Evolutionary conservation across 2,888 invertebrate genomes (phyloP).

Genomic region (Hypena proboscidalis): DNA sequence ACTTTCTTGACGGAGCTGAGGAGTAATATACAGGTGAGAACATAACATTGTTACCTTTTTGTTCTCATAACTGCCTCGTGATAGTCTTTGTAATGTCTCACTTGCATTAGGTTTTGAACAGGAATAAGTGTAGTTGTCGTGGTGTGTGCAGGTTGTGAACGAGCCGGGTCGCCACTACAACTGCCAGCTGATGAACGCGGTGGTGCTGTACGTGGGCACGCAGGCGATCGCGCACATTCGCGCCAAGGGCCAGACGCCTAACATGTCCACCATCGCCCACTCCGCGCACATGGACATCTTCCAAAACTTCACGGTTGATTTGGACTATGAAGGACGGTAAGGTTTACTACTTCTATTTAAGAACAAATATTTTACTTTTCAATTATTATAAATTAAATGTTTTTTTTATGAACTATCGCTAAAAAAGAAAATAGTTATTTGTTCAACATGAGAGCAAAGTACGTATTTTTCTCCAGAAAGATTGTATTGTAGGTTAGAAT

Average conservation of each 20-base stretch:
- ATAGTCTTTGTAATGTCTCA: not conserved
- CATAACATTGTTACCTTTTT: slow-evolving; percentile 8
- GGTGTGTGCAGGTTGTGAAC: slow-evolving; percentile 86
- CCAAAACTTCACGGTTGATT: slow-evolving; percentile 98
- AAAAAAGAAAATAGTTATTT: no score
- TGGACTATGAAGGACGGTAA: slow-evolving; percentile 96
- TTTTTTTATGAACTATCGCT: no score
- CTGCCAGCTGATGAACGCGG: slow-evolving; percentile 97
- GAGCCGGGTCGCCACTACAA: slow-evolving; percentile 97
- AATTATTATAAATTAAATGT: no score
- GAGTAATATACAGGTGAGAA: slow-evolving; percentile 91
- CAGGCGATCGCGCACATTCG: slow-evolving; percentile 97
- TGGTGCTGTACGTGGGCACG: slow-evolving; percentile 98
- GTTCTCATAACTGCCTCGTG: no score
- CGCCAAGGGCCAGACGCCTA: slow-evolving; percentile 95
- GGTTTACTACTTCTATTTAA: slow-evolving; percentile 25
- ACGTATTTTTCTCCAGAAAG: no score
- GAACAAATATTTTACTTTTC: not conserved
- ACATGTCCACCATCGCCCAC: slow-evolving; percentile 99
- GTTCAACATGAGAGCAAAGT: no score
- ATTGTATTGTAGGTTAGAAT: no score
- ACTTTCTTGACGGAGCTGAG: slow-evolving; percentile 97
- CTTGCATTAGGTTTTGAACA: not conserved
- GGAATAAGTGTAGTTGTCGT: not conserved
- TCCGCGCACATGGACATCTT: slow-evolving; percentile 99